phyloP scores from a whole-genome alignment of 2,797 vertebrate species.

The Chromis chromis region DNA sequence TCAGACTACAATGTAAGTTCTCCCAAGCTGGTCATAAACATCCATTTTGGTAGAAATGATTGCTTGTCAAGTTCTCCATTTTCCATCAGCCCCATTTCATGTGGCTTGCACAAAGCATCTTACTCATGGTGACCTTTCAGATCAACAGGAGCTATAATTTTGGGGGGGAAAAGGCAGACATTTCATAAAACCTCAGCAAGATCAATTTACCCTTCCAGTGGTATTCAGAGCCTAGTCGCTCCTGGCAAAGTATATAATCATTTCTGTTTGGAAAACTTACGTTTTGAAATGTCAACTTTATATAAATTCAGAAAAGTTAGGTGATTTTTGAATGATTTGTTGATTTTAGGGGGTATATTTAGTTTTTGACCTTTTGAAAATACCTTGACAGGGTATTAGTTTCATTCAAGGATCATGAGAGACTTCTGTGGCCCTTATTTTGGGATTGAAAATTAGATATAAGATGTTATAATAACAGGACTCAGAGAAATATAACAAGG shows the following conservation, averaged over 20 bases:
- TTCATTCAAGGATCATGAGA: conserved; percentile 4
- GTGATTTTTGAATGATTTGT: conserved; percentile 37
- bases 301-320: conserved; percentile 27
- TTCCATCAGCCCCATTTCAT: conserved; percentile 30
- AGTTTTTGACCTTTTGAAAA: conserved; percentile 15
- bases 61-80: conserved; percentile 45
- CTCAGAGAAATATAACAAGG: not conserved
- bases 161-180: conserved; percentile 13
- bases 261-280: conserved; percentile 19
- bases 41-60: conserved; percentile 49
- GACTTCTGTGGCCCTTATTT: not conserved
- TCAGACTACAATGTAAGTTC: not conserved
- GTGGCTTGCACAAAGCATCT: conserved; percentile 53
- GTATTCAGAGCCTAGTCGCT: conserved; percentile 21
- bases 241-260: conserved; percentile 28
- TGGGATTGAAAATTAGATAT: not conserved
- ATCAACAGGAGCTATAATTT: conserved; percentile 42
- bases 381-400: conserved; percentile 2
- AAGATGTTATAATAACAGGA: not conserved
- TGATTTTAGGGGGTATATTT: not conserved
- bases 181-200: conserved; percentile 44
- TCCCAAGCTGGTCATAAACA: conserved; percentile 29
- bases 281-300: conserved; percentile 53
- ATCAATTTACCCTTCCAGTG: conserved; percentile 36
- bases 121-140: conserved; percentile 58